phyloP scores from a whole-genome alignment of 2,797 vertebrate genomes.

The Falco cherrug region DNA sequence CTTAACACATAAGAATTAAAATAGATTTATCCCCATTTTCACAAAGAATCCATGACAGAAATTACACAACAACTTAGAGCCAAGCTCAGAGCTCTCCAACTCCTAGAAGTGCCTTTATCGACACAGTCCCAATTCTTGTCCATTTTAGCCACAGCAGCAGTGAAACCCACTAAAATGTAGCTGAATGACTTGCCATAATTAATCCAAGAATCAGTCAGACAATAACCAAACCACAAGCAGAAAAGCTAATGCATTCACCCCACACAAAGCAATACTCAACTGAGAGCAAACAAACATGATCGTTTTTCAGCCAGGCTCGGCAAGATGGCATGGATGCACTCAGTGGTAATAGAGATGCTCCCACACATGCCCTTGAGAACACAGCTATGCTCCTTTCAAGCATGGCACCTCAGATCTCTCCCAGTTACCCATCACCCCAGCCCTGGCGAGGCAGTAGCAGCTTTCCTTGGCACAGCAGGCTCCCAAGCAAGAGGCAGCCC shows the following conservation, averaged over 20 bases:
- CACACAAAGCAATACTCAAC: background rate
- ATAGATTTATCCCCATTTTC: background rate
- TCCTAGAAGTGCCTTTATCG: background rate
- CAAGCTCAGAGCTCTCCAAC: background rate
- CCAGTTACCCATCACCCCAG: background rate
- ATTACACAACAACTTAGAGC: background rate
- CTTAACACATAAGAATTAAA: background rate
- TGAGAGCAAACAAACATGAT: background rate
- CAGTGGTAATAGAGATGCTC: background rate
- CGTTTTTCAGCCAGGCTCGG: background rate
- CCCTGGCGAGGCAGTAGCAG: background rate
- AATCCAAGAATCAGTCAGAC: background rate
- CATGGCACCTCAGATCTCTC: fast-evolving
- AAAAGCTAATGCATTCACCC: background rate
- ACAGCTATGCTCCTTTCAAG: background rate
- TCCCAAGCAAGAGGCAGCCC: background rate
- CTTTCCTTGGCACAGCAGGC: background rate
- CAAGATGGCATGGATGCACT: background rate
- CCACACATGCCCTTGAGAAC: fast-evolving
- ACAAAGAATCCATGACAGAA: background rate
- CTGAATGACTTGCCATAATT: background rate
- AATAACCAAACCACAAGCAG: background rate
- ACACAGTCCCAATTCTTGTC: background rate
- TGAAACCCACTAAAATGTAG: background rate
- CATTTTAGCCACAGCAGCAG: background rate